Evolutionary conservation across 2,888 invertebrate genomes (phyloP).

Genomic region (Pocota personata): DNA sequence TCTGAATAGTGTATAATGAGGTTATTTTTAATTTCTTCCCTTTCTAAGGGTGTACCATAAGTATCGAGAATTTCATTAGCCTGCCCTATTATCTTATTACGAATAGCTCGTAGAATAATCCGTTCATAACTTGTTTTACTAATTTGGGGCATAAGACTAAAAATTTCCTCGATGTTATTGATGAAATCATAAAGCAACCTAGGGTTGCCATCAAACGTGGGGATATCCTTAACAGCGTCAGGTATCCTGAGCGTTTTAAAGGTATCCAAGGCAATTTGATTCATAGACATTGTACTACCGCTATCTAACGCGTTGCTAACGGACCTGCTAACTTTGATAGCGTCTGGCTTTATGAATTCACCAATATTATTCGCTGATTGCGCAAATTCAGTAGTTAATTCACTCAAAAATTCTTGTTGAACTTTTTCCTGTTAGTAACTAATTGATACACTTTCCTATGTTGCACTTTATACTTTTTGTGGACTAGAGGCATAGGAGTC

Average conservation of each 20-base stretch:
- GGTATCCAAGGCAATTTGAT: background rate
- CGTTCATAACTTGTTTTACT: constrained; percentile 30
- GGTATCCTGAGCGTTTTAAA: background rate
- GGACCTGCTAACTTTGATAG: no score
- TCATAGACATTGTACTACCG: background rate
- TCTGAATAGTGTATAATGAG: constrained; percentile 62
- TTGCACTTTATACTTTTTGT: background rate
- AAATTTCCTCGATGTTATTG: background rate
- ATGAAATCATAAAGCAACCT: background rate
- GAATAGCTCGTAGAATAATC: constrained; percentile 57
- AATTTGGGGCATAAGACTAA: background rate
- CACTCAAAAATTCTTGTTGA: background rate
- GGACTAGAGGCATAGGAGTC: background rate
- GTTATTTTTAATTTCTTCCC: constrained; percentile 58
- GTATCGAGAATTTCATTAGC: constrained; percentile 68
- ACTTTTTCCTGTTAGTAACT: background rate
- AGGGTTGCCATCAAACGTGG: background rate
- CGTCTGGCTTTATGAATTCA: background rate
- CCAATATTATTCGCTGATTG: no score
- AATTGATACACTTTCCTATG: background rate
- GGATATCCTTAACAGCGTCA: background rate
- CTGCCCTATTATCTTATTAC: constrained; percentile 65
- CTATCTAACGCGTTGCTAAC: no score
- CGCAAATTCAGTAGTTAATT: background rate
- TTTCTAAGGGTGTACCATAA: constrained; percentile 61